phyloP scores from a whole-genome alignment of 2,888 invertebrate species.

The Drosophila diplacantha region DNA sequence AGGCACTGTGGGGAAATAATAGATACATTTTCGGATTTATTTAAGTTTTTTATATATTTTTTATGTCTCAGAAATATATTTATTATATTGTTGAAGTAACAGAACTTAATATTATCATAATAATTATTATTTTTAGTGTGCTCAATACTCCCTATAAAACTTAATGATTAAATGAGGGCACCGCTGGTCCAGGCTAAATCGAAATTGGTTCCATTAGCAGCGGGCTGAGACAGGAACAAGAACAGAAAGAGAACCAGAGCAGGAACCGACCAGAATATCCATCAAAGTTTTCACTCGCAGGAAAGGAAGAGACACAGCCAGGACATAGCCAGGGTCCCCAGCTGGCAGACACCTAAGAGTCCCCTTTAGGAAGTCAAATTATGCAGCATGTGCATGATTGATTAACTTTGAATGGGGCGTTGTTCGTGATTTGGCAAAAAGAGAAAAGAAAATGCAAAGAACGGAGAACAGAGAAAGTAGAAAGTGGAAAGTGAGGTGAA shows the following conservation, averaged over 20 bases:
- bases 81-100: background rate
- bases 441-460: constrained; percentile 24
- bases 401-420: constrained; percentile 60
- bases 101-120: background rate
- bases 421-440: constrained; percentile 57
- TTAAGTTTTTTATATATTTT: background rate
- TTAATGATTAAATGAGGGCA: background rate
- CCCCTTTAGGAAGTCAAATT: constrained; percentile 41
- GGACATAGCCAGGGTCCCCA: constrained; percentile 30
- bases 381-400: constrained; percentile 62
- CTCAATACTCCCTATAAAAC: background rate
- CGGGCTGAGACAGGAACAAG: constrained; percentile 38
- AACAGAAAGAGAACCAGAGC: background rate
- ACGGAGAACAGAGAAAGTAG: constrained; percentile 6
- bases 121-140: too few relatives aligned
- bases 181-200: constrained; percentile 45
- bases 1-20: background rate
- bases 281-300: constrained; percentile 13
- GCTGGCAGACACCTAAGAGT: constrained; percentile 60
- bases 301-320: background rate
- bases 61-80: background rate
- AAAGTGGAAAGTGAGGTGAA: constrained; percentile 13
- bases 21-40: background rate
- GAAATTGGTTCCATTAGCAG: constrained; percentile 60
- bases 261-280: constrained; percentile 53